Percentiles rank a stretch among this genome's conserved stretches.
These are phyloP conservation scores for Aplochiton taeniatus DNA, from an alignment of 2,797 vertebrate genomes.

Conservation along the genomic window DNA sequence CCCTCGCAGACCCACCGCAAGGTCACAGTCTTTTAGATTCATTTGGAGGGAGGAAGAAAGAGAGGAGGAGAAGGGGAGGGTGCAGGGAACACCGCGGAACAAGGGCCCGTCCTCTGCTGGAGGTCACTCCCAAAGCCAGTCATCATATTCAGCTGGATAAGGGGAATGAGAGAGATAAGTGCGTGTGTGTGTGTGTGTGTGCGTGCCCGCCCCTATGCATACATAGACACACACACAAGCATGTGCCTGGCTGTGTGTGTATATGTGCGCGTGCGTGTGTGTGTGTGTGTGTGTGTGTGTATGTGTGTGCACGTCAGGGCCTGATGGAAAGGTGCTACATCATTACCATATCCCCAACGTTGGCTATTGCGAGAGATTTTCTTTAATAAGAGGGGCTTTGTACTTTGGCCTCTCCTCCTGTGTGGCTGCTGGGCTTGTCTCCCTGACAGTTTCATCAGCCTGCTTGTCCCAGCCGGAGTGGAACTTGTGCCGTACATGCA, in stretches of 20 bases:
- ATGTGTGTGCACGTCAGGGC: slow-evolving; percentile 22
- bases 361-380: slow-evolving; percentile 71
- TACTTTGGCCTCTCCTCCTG: slow-evolving; percentile 69
- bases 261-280: slow-evolving; percentile 13
- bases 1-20: slow-evolving; percentile 91
- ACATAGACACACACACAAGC: slow-evolving; percentile 29
- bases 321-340: slow-evolving; percentile 56
- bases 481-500: slow-evolving; percentile 67
- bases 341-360: slow-evolving; percentile 74
- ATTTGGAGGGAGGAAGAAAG: slow-evolving; percentile 86
- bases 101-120: slow-evolving; percentile 87
- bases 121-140: slow-evolving; percentile 89
- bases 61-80: slow-evolving; percentile 56
- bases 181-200: slow-evolving; percentile 32
- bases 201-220: slow-evolving; percentile 31
- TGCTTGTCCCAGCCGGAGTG: slow-evolving; percentile 71
- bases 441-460: slow-evolving; percentile 74
- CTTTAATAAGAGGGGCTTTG: slow-evolving; percentile 69
- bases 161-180: slow-evolving; percentile 71
- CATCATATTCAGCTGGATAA: slow-evolving; percentile 84
- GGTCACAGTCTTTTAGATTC: slow-evolving; percentile 95
- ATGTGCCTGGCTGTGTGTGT: slow-evolving; percentile 39
- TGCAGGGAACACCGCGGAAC: slow-evolving; percentile 76
- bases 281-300: background rate
- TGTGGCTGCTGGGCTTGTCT: slow-evolving; percentile 73